Conservation (phyloP, 2,888 invertebrate species). For the Tinea pellionella region DNA sequence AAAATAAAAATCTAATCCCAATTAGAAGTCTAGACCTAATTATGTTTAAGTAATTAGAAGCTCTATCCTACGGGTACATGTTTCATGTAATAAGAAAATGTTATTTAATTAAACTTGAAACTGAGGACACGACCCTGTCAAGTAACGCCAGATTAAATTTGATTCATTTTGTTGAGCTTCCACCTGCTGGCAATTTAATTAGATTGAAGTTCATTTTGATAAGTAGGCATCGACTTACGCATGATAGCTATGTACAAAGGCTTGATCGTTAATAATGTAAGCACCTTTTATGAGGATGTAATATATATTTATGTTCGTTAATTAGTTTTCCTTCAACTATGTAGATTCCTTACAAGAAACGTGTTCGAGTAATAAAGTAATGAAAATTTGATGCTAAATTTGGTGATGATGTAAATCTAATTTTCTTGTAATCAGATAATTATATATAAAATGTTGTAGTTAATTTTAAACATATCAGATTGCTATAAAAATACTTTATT, state of each 20-base stretch:
- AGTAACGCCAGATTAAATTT: slow-evolving; percentile 59
- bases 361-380: neutral
- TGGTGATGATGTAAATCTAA: neutral
- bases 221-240: slow-evolving; percentile 29
- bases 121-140: slow-evolving; percentile 41
- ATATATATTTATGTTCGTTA: neutral
- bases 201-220: slow-evolving; percentile 43
- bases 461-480: too few species aligned
- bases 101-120: slow-evolving; percentile 47
- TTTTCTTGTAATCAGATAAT: neutral
- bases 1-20: neutral
- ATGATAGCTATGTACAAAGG: neutral
- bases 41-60: neutral
- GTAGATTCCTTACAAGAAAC: neutral
- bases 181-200: slow-evolving; percentile 64
- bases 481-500: too few species aligned
- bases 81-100: slow-evolving; percentile 24
- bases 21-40: slow-evolving; percentile 4
- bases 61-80: neutral
- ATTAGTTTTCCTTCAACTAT: neutral
- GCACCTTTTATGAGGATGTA: neutral
- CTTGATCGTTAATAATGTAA: neutral
- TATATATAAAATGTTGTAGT: too few species aligned
- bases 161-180: slow-evolving; percentile 54
- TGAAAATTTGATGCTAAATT: neutral